Evolutionary conservation across 2,113 vertebrate species (phyloP).

Genomic region (Eubucco bourcierii): DNA sequence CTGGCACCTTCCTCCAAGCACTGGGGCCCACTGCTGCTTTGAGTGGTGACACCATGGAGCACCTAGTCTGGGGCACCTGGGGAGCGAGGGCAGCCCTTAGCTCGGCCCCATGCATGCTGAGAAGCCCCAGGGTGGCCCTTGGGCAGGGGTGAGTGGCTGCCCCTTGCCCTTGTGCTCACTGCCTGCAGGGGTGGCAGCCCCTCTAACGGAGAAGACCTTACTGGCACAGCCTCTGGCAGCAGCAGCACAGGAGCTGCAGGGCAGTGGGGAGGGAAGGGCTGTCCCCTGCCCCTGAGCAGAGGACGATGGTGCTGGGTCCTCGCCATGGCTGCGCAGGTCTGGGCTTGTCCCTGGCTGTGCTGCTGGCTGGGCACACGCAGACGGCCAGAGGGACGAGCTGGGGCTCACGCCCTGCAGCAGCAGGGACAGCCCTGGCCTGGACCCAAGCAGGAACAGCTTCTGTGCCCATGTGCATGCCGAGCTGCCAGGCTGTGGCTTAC

Average conservation of each 20-base stretch:
- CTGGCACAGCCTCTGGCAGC: neutral
- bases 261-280: rapidly evolving
- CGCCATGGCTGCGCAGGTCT: neutral
- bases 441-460: neutral
- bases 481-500: rapidly evolving
- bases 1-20: neutral
- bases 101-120: rapidly evolving
- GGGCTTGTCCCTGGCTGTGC: neutral
- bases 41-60: neutral
- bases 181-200: neutral
- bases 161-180: neutral
- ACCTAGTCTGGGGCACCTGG: neutral
- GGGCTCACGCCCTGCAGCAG: neutral
- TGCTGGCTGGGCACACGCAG: rapidly evolving
- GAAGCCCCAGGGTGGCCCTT: neutral
- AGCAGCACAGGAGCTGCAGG: neutral
- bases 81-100: neutral
- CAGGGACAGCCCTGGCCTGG: neutral
- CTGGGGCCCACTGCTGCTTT: neutral
- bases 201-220: neutral
- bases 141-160: neutral
- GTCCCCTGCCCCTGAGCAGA: neutral
- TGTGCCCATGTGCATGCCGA: rapidly evolving
- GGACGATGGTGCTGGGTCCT: neutral
- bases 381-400: rapidly evolving